Conservation (phyloP, 2,888 invertebrate genomes). For the Epirrhoe alternata region DNA sequence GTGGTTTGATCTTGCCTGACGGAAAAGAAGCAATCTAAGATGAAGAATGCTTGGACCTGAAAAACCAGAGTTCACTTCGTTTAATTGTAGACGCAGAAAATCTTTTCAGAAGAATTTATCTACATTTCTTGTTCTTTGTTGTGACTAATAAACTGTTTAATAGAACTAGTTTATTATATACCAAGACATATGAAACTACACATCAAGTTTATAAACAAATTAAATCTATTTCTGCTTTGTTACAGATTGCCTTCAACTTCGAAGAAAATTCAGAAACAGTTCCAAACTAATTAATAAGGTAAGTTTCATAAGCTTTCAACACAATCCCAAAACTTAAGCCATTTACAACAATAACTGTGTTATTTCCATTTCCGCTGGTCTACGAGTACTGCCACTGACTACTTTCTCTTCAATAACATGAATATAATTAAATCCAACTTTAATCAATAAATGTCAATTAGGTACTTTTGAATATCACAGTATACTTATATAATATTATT, state of each 20-base stretch:
- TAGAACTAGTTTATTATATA: background rate
- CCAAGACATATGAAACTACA: background rate
- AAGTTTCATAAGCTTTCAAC: slow-evolving; percentile 27
- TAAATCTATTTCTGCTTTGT: slow-evolving; percentile 27
- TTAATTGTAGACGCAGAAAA: no score
- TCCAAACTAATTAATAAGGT: slow-evolving; percentile 33
- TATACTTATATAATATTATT: background rate
- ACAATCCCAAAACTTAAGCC: slow-evolving; percentile 21
- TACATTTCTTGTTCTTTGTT: background rate
- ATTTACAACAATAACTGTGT: slow-evolving; percentile 19
- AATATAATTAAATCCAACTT: background rate
- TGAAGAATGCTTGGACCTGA: no score
- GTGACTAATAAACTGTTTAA: background rate
- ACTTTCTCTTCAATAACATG: background rate
- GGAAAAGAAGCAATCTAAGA: no score
- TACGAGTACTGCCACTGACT: background rate
- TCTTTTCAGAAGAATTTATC: no score
- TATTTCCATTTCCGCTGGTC: slow-evolving; percentile 4
- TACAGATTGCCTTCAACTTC: slow-evolving; percentile 33
- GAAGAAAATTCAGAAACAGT: slow-evolving; percentile 27
- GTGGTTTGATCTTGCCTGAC: no score
- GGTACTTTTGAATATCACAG: background rate
- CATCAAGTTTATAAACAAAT: slow-evolving; percentile 6
- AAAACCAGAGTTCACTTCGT: no score
- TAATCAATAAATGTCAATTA: background rate